phyloP scores from a whole-genome alignment of 2,113 vertebrate species.

The Trichomycterus rosablanca region DNA sequence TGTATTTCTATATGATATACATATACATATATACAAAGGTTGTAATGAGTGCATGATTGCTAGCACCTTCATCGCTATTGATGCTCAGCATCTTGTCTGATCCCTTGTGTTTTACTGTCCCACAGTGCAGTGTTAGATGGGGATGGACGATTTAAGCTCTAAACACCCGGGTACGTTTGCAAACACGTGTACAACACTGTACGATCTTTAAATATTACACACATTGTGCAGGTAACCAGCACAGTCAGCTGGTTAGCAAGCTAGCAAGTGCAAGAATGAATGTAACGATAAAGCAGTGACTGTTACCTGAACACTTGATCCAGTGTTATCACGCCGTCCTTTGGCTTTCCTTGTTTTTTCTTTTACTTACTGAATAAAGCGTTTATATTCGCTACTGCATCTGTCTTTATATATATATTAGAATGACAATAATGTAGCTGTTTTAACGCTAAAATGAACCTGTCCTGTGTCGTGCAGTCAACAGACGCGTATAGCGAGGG shows the following conservation, averaged over 20 bases:
- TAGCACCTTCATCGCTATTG: background rate
- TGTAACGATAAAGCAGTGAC: background rate
- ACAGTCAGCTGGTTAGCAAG: slow-evolving; percentile 1
- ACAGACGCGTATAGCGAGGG: slow-evolving; percentile 35
- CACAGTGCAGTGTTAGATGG: slow-evolving; percentile 20
- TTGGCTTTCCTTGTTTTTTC: background rate
- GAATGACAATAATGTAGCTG: background rate
- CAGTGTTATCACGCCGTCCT: slow-evolving; percentile 12
- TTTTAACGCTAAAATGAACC: slow-evolving; percentile 13
- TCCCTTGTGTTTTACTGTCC: slow-evolving; percentile 7
- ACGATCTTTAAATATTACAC: background rate
- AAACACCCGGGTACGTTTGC: background rate
- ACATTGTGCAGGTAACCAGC: background rate
- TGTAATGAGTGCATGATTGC: no score
- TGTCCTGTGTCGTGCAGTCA: slow-evolving; percentile 30
- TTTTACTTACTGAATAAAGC: background rate
- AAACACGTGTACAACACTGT: background rate
- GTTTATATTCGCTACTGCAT: no score
- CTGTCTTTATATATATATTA: background rate
- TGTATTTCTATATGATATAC: no score
- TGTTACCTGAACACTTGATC: slow-evolving; percentile 35
- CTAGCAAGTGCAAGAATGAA: slow-evolving; percentile 20
- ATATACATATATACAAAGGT: no score
- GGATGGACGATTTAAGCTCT: background rate
- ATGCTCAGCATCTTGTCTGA: background rate